phyloP scores from a whole-genome alignment of 2,113 vertebrate genomes.

The Triplophysa dalaica region DNA sequence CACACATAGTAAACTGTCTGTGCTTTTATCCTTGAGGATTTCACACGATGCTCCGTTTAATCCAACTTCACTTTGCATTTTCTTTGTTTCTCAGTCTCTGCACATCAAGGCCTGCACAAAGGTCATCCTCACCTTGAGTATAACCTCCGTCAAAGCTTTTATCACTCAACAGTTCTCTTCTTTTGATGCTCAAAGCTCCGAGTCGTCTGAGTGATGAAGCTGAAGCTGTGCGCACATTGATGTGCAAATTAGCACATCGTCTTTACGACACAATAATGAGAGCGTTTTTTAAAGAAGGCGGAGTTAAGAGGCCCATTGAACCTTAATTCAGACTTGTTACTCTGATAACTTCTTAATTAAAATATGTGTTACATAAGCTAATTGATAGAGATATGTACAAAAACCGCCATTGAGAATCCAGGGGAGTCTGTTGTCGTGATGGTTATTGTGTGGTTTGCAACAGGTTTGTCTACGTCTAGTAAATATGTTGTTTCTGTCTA shows the following conservation, averaged over 20 bases:
- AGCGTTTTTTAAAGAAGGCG: neutral
- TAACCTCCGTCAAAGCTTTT: constrained; percentile 30
- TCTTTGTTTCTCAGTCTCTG: neutral
- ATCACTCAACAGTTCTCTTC: neutral
- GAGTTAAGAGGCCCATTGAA: neutral
- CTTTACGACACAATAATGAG: constrained; percentile 28
- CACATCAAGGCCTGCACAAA: constrained; percentile 8
- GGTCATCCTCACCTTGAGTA: constrained; percentile 23
- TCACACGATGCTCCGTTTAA: constrained; percentile 24
- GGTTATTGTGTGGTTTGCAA: neutral
- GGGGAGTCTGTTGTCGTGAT: neutral
- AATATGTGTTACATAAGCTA: neutral
- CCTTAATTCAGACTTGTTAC: neutral
- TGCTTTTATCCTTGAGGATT: constrained; percentile 29
- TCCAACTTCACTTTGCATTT: neutral
- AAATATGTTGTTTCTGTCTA: no score
- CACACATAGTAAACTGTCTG: constrained; percentile 26
- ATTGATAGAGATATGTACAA: neutral
- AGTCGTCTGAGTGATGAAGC: constrained; percentile 7
- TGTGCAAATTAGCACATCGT: constrained; percentile 45
- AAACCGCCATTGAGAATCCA: neutral
- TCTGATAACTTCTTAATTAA: constrained; percentile 1
- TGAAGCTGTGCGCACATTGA: constrained; percentile 35
- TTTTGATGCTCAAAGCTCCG: constrained; percentile 27
- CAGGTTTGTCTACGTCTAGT: no score